Evolutionary conservation across 2,113 vertebrate species (phyloP).

Genomic region (Hypanus sabinus): DNA sequence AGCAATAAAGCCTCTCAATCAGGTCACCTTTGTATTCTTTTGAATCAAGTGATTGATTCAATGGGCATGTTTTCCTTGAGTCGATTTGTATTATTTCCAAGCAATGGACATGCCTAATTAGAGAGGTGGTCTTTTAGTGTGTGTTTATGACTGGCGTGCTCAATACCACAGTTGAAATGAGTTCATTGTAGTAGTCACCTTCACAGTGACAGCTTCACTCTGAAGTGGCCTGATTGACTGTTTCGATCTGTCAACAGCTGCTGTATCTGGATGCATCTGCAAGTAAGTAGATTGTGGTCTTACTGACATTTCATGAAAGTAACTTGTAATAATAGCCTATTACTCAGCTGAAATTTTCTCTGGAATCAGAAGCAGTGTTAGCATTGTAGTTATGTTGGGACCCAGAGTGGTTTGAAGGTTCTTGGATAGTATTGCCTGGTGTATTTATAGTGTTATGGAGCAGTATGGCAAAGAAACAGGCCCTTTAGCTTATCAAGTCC

Average conservation of each 20-base stretch:
- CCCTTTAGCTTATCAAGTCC: too few relatives aligned
- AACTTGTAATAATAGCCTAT: background rate
- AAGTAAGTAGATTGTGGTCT: background rate
- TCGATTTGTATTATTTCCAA: slow-evolving; percentile 11
- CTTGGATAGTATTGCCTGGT: background rate
- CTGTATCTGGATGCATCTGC: background rate
- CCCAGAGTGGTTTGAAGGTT: background rate
- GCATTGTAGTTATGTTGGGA: background rate
- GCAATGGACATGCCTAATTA: background rate
- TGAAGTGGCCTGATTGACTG: background rate
- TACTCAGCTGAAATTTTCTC: background rate
- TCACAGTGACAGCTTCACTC: background rate
- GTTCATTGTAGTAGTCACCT: background rate
- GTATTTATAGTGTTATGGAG: background rate
- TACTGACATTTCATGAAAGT: background rate
- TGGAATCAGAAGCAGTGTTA: background rate
- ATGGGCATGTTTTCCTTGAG: background rate
- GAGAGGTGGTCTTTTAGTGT: background rate
- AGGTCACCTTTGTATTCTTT: slow-evolving; percentile 26
- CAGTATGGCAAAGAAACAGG: too few relatives aligned
- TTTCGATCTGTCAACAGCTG: background rate
- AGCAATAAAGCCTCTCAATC: slow-evolving; percentile 13
- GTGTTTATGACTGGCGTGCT: background rate
- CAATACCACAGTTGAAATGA: background rate
- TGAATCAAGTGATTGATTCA: background rate